These are phyloP conservation scores for Lepilemur ruficaudatus DNA, from an alignment of 2,797 vertebrate species.

Conservation along the genomic window DNA sequence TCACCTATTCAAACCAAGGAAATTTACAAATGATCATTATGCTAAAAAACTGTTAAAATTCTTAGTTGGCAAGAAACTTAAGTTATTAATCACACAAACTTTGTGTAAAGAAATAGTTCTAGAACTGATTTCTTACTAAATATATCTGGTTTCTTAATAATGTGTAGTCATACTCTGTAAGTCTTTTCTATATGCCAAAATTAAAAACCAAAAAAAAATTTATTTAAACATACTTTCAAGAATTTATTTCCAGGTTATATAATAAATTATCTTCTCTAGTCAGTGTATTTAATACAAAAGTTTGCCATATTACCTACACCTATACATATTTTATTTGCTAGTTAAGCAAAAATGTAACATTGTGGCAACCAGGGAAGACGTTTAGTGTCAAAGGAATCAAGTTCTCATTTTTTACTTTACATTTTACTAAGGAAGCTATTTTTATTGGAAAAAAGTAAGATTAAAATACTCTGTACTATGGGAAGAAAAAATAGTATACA, in stretches of 20 bases:
- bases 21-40: background rate
- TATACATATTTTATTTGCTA: background rate
- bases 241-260: background rate
- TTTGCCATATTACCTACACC: background rate
- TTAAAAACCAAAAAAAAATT: background rate
- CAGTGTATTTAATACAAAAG: background rate
- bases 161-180: background rate
- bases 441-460: background rate
- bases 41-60: background rate
- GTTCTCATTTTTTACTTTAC: background rate
- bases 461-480: background rate
- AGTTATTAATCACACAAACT: background rate
- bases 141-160: background rate
- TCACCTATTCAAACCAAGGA: background rate
- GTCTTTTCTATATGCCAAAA: background rate
- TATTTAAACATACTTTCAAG: background rate
- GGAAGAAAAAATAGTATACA: accelerated
- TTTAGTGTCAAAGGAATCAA: background rate
- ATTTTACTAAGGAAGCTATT: background rate
- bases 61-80: background rate
- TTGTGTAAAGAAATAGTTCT: background rate
- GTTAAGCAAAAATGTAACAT: conserved; percentile 11
- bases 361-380: background rate
- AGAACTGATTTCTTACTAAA: background rate
- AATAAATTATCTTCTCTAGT: background rate